Percentiles rank a stretch among this genome's conserved stretches.
Evolutionary conservation across 2,797 vertebrate genomes (phyloP).

Genomic region (Scyliorhinus canicula): DNA sequence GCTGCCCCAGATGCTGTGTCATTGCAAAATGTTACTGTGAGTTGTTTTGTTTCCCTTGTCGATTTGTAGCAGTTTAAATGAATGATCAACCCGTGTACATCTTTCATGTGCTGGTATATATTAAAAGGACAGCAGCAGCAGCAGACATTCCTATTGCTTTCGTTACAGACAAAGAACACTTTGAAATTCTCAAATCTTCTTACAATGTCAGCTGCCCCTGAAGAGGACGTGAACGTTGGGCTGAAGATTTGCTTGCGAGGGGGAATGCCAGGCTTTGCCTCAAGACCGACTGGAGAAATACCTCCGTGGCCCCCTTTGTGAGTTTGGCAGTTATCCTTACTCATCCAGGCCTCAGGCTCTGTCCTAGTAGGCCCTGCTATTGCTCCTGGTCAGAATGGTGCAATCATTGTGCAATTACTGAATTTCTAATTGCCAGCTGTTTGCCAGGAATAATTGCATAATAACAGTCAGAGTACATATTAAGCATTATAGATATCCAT

Average conservation of each 20-base stretch:
- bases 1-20: background rate
- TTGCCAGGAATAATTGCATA: slow-evolving; percentile 29
- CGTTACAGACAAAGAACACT: background rate
- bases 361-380: background rate
- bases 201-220: background rate
- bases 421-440: background rate
- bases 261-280: background rate
- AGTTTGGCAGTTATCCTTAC: too few species aligned
- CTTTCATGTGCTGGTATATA: background rate
- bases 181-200: background rate
- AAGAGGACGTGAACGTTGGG: background rate
- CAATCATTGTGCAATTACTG: background rate
- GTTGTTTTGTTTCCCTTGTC: background rate
- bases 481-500: background rate
- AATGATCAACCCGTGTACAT: background rate
- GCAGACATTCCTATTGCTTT: background rate
- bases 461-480: background rate
- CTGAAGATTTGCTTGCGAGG: background rate
- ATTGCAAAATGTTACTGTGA: background rate
- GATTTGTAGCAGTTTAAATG: background rate
- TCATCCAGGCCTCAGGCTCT: background rate
- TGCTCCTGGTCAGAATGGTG: background rate
- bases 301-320: background rate
- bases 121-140: background rate
- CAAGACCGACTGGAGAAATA: background rate